Conservation (phyloP, 2,888 invertebrate genomes). For the Archaeoteleia sp. region DNA sequence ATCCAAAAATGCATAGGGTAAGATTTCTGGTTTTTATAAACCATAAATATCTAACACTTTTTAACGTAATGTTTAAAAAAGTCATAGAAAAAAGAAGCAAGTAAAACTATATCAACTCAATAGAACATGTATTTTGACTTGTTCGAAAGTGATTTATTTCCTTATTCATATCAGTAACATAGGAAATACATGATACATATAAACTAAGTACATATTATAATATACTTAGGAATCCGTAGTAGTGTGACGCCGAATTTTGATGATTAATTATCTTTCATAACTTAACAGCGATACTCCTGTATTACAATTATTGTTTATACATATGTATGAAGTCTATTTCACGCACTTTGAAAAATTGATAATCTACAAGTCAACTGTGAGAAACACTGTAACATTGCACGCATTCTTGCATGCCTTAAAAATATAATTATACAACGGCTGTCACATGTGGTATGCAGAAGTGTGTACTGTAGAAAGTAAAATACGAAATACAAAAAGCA, state of each 20-base stretch:
- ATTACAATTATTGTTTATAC: constrained; percentile 22
- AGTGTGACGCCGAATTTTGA: constrained; percentile 26
- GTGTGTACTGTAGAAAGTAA: not conserved
- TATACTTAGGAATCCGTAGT: constrained; percentile 27
- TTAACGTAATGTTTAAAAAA: too few species aligned
- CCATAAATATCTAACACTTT: too few species aligned
- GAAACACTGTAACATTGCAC: too few species aligned
- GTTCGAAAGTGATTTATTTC: too few species aligned
- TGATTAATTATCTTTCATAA: constrained; percentile 20
- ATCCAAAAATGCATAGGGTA: too few species aligned
- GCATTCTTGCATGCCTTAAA: too few species aligned
- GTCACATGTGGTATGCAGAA: constrained; percentile 1
- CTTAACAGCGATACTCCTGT: constrained; percentile 10
- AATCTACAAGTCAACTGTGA: constrained; percentile 21
- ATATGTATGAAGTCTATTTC: constrained; percentile 4
- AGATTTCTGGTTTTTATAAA: too few species aligned
- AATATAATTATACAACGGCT: too few species aligned
- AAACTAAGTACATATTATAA: constrained; percentile 51
- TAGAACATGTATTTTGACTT: too few species aligned
- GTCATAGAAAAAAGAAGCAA: too few species aligned
- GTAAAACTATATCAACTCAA: too few species aligned
- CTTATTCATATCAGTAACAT: constrained; percentile 41
- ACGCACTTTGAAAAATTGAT: constrained; percentile 22
- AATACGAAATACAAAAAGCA: not conserved
- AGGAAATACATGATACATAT: constrained; percentile 51